Conservation (phyloP, 2,113 vertebrate species). For the Hydrochoerus hydrochaeris region DNA sequence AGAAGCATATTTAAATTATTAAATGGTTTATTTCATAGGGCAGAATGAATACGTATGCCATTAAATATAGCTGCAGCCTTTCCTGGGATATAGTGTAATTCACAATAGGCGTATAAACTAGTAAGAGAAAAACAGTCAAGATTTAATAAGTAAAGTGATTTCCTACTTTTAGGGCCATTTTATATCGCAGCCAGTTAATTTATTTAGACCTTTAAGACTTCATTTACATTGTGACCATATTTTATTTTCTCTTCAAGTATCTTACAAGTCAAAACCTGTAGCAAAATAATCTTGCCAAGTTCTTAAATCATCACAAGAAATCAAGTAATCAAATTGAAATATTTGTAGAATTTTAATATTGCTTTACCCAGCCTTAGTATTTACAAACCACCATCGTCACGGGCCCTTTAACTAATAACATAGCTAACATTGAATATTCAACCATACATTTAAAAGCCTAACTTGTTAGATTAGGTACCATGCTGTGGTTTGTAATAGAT, state of each 20-base stretch:
- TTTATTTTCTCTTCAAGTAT: neutral
- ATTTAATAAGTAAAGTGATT: neutral
- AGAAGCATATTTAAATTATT: neutral
- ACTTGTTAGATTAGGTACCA: neutral
- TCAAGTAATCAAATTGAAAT: neutral
- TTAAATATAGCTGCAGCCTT: neutral
- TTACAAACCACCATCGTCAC: neutral
- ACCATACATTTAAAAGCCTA: neutral
- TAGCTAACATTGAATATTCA: neutral
- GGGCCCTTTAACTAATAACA: neutral
- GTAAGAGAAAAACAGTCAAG: neutral
- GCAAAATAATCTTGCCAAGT: neutral
- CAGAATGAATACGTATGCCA: neutral
- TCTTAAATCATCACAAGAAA: constrained; percentile 7
- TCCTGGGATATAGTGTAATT: neutral
- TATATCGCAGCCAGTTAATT: neutral
- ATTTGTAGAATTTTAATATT: neutral
- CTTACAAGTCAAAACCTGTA: neutral
- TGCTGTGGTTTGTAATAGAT: neutral
- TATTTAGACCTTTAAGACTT: neutral
- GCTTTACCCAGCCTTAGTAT: neutral
- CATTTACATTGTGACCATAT: neutral
- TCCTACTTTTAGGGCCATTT: neutral
- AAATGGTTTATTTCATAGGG: neutral
- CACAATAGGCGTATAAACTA: neutral